Base-by-base conservation (phyloP, 2,797 vertebrate species). In the Hippoglossus hippoglossus region DNA sequence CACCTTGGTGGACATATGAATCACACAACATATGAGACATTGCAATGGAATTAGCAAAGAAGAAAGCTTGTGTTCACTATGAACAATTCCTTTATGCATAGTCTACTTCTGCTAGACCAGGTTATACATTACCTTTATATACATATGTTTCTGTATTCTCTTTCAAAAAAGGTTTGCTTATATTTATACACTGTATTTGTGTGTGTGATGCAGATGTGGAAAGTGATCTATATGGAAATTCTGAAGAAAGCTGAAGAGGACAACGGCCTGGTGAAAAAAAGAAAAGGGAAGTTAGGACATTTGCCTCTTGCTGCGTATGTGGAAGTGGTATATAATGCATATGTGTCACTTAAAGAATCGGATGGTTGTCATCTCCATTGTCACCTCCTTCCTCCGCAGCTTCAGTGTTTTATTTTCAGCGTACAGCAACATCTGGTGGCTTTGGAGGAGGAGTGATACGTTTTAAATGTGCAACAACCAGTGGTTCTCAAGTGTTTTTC, bases 211-310 rank as follows among this genome's bases (percentile, higher is more conserved):
- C 74, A 80, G 77, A 46, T 68, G 22, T 63, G 15, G 44, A 59
- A 56, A 46, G 26, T 36, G 51, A 13, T 22, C 41, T 46, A 18
- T 6, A 12, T 61, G 8, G 21, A 66, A 44, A 70, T 8, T n/a
- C 16, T 19, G 44, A 19, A 46, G 44, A 19, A 75, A 54, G 56
- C 66, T n/a, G 16, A 76, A 54, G 34, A 70, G 8, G 60, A 73
- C 16, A 67, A 75, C 28, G 28, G 19, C 25, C 39, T 6, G 24
- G 44, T 31, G 22, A 55, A n/a, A 58, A 26, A 55, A 57, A 2
- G 25, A 61, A 15, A 60, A 47, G 28, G 3, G 19, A 59, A 49
- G 16, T 22, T 1, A 28, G 9, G 31, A 16, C 5, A 18, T 44
- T 52, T 22, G 44, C 18, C 1, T 54, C 26, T 44, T 6, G 11